Evolutionary conservation across 2,797 vertebrate genomes (phyloP).

Genomic region (Girardinus metallicus): DNA sequence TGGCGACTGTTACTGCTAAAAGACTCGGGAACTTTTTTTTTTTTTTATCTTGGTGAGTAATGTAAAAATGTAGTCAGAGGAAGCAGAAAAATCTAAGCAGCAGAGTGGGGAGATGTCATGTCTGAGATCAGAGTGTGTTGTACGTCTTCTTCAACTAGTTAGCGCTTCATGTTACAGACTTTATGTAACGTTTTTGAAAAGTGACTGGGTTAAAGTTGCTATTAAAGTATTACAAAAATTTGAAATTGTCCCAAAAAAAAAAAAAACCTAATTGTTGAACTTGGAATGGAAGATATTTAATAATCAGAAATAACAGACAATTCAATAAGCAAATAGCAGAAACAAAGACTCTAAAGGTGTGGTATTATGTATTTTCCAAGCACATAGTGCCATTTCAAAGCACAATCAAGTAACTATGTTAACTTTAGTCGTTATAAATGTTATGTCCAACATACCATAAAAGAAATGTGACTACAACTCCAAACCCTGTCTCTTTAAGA

Average conservation of each 20-base stretch:
- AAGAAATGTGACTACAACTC: too few species aligned
- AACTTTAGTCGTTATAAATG: not conserved
- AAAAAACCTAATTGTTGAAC: not conserved
- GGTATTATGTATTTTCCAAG: not conserved
- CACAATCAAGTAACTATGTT: not conserved
- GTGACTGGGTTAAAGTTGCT: not conserved
- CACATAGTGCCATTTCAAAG: too few species aligned
- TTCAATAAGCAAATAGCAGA: not conserved
- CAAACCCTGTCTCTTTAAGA: too few species aligned
- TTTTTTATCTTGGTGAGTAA: not conserved
- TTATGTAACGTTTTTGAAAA: not conserved
- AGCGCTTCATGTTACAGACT: not conserved
- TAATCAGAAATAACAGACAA: not conserved
- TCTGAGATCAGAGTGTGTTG: not conserved
- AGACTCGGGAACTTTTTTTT: not conserved
- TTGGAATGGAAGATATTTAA: not conserved
- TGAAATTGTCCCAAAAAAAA: not conserved
- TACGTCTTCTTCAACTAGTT: not conserved
- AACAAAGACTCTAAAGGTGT: not conserved
- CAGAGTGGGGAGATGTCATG: not conserved
- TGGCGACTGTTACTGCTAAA: not conserved
- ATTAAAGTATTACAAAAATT: not conserved
- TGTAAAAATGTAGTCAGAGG: not conserved
- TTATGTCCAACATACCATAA: too few species aligned
- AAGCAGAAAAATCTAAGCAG: not conserved